Evolutionary conservation across 2,113 vertebrate species (phyloP).

Genomic region (Nicator chloris): DNA sequence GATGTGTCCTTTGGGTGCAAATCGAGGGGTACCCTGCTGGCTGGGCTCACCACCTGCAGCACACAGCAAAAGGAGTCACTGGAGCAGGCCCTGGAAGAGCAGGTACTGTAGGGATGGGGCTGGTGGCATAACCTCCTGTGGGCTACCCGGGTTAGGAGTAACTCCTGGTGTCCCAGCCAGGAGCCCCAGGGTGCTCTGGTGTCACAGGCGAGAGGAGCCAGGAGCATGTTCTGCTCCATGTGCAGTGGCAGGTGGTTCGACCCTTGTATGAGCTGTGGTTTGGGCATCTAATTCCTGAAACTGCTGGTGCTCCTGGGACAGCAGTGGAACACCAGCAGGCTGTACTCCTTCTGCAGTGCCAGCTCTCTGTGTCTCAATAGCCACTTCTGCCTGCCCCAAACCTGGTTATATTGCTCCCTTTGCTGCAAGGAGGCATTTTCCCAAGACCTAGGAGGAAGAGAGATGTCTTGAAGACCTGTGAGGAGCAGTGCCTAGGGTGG

Average conservation of each 20-base stretch:
- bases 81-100: neutral
- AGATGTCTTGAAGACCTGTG: neutral
- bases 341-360: neutral
- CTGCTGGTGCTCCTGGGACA: neutral
- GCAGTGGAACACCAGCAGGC: neutral
- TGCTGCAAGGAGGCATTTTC: neutral
- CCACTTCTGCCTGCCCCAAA: neutral
- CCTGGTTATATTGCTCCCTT: neutral
- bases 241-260: rapidly evolving
- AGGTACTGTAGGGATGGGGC: neutral
- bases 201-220: neutral
- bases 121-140: neutral
- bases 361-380: neutral
- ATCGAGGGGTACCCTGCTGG: rapidly evolving
- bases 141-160: neutral
- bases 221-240: neutral
- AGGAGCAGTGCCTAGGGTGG: neutral
- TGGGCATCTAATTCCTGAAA: neutral
- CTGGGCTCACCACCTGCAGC: neutral
- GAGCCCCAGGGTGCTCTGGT: neutral
- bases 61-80: rapidly evolving
- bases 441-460: neutral
- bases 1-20: neutral
- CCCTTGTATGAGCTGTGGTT: neutral
- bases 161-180: neutral